Conservation (phyloP, 1,140 invertebrate species). For the Drosophila grimshawi region DNA sequence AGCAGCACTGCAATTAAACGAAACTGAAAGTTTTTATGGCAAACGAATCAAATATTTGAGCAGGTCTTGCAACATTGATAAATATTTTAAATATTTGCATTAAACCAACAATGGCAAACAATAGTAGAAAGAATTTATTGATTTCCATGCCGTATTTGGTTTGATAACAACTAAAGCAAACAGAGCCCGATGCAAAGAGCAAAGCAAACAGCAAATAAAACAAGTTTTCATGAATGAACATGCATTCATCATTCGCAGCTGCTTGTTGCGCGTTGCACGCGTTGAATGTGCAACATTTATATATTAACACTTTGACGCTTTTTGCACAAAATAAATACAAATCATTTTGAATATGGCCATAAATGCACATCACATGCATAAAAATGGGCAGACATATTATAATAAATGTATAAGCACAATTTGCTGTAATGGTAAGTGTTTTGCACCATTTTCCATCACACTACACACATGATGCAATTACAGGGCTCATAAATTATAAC, state of each 20-base stretch:
- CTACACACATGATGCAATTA: constrained; percentile 39
- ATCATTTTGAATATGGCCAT: constrained; percentile 45
- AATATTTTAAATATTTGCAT: constrained; percentile 68
- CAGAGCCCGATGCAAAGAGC: not conserved
- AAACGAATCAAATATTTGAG: constrained; percentile 32
- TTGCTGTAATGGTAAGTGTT: constrained; percentile 24
- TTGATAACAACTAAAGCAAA: constrained; percentile 39
- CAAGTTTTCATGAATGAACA: constrained; percentile 29
- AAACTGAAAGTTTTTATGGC: constrained; percentile 39
- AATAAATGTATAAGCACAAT: constrained; percentile 9
- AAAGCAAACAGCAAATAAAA: constrained; percentile 14
- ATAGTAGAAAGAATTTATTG: constrained; percentile 59
- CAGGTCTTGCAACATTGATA: constrained; percentile 46
- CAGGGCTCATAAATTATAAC: constrained; percentile 65
- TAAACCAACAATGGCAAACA: constrained; percentile 19
- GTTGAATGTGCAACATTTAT: constrained; percentile 46
- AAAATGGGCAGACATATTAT: constrained; percentile 28
- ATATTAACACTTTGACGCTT: constrained; percentile 60
- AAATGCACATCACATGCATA: constrained; percentile 49
- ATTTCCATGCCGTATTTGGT: constrained; percentile 45
- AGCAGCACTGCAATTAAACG: constrained; percentile 25
- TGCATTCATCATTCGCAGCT: constrained; percentile 22
- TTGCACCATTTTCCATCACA: constrained; percentile 15
- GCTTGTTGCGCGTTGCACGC: not conserved
- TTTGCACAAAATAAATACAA: constrained; percentile 17